Evolutionary conservation across 2,113 vertebrate species (phyloP).

Genomic region (Philantomba maxwellii): DNA sequence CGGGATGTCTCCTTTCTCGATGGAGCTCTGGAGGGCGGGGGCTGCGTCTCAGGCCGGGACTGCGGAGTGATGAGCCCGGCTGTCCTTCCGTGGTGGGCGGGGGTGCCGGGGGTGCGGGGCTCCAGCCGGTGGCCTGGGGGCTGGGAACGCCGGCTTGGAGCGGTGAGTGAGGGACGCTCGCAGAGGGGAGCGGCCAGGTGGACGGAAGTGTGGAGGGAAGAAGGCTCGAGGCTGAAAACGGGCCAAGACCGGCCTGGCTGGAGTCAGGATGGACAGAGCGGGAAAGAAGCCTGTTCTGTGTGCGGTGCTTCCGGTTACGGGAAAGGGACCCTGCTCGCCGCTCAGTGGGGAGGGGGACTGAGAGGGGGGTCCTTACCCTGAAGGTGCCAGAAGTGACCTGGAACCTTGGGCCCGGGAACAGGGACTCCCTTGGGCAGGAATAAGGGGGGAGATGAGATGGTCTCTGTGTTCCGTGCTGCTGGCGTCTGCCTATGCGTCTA

Average conservation of each 20-base stretch:
- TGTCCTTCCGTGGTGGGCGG: not conserved
- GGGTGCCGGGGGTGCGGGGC: rapidly evolving
- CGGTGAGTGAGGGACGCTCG: rapidly evolving
- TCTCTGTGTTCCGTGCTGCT: not conserved
- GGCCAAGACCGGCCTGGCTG: not conserved
- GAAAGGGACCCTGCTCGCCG: not conserved
- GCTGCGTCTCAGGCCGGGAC: not conserved
- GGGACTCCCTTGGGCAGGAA: not conserved
- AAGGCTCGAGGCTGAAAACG: not conserved
- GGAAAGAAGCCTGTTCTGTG: not conserved
- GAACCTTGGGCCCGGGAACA: too few species aligned
- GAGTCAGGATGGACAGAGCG: not conserved
- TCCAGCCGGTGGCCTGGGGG: not conserved
- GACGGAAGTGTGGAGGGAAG: not conserved
- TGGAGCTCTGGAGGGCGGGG: rapidly evolving
- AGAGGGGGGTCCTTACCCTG: too few species aligned
- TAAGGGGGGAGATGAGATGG: not conserved
- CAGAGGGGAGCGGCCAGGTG: rapidly evolving
- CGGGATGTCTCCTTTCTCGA: not conserved
- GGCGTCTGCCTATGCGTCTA: not conserved
- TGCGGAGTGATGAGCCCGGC: rapidly evolving
- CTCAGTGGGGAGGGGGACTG: not conserved
- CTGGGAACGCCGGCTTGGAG: not conserved
- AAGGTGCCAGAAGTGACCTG: not conserved
- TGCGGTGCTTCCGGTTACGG: rapidly evolving